Evolutionary conservation across 2,888 invertebrate genomes (phyloP).

Genomic region (Temnothorax ravouxi): DNA sequence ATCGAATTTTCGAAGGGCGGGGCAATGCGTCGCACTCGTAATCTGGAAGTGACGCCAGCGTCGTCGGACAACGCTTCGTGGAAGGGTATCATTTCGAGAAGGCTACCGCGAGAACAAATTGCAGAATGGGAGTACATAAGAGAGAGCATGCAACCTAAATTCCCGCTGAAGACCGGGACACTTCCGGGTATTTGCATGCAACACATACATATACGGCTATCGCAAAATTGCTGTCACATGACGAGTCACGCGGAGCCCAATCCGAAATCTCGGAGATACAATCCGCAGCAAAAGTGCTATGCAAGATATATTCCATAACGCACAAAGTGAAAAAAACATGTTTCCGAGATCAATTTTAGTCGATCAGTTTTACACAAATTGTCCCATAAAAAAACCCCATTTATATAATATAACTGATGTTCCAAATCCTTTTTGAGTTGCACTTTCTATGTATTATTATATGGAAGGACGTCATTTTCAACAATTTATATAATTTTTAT

Average conservation of each 20-base stretch:
- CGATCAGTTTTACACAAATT: not conserved
- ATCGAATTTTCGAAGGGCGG: conserved; percentile 4
- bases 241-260: conserved; percentile 7
- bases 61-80: conserved; percentile 20
- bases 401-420: not conserved
- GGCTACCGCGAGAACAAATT: conserved; percentile 34
- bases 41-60: conserved; percentile 29
- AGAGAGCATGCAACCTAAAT: conserved; percentile 29
- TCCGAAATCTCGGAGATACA: conserved; percentile 5
- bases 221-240: conserved; percentile 34
- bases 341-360: not conserved
- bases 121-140: conserved; percentile 30
- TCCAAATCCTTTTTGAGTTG: not conserved
- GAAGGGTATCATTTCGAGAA: conserved; percentile 27
- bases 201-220: conserved; percentile 4
- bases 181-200: conserved; percentile 37
- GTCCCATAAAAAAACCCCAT: not conserved
- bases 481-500: not conserved
- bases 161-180: conserved; percentile 26
- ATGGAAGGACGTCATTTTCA: not conserved
- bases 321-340: not conserved
- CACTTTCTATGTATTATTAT: not conserved
- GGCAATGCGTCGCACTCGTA: not conserved
- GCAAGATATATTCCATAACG: not conserved
- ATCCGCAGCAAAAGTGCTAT: not conserved